These are phyloP conservation scores for Leptinotarsa juncta DNA, from an alignment of 2,888 invertebrate genomes.

Conservation along the genomic window DNA sequence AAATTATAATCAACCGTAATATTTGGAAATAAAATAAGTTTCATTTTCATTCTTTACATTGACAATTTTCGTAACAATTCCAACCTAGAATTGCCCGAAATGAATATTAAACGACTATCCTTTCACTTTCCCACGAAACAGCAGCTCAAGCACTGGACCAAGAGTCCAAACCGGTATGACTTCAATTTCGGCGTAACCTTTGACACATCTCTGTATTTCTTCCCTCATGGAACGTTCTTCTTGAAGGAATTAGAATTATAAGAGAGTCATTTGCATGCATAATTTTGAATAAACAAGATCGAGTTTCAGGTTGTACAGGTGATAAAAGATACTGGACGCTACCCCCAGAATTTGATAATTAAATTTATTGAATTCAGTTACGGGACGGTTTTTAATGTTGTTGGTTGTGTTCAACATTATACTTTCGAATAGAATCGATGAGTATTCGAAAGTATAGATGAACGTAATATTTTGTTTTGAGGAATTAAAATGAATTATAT, in stretches of 20 bases:
- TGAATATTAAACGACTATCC: not conserved
- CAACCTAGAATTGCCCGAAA: too few relatives aligned
- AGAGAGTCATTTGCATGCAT: slow-evolving; percentile 52
- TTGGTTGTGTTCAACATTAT: not conserved
- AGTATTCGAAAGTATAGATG: too few relatives aligned
- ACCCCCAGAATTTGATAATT: not conserved
- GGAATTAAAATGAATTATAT: too few relatives aligned
- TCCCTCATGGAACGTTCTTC: slow-evolving; percentile 35
- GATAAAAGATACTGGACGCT: slow-evolving; percentile 24
- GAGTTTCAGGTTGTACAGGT: slow-evolving; percentile 40
- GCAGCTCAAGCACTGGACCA: slow-evolving; percentile 57
- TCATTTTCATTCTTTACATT: too few relatives aligned
- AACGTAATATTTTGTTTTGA: too few relatives aligned
- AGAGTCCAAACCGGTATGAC: slow-evolving; percentile 58
- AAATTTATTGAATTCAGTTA: slow-evolving; percentile 38
- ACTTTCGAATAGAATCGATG: not conserved
- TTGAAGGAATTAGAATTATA: slow-evolving; percentile 51
- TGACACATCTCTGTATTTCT: slow-evolving; percentile 18
- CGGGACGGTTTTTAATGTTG: slow-evolving; percentile 30
- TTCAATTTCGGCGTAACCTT: slow-evolving; percentile 38
- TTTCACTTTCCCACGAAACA: slow-evolving; percentile 61
- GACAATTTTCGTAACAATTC: too few relatives aligned
- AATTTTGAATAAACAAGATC: slow-evolving; percentile 47
- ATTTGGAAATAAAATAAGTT: too few relatives aligned
- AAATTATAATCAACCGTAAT: too few relatives aligned